Percentiles rank a stretch among this genome's conserved stretches.
These are phyloP conservation scores for Camelus bactrianus DNA, from an alignment of 2,113 vertebrate species.

Conservation along the genomic window DNA sequence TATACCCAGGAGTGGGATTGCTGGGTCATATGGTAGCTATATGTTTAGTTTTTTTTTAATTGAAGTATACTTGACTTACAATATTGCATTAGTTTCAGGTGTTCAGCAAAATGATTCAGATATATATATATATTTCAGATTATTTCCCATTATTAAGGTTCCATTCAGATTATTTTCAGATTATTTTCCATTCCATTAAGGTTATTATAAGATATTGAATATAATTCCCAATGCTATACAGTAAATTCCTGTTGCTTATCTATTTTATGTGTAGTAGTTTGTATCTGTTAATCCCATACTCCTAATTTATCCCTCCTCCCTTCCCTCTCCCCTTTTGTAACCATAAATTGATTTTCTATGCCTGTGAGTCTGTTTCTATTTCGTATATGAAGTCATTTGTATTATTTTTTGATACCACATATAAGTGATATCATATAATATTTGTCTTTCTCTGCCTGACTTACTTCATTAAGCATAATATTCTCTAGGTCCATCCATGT, in stretches of 20 bases:
- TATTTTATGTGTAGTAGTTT: neutral
- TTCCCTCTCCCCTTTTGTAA: neutral
- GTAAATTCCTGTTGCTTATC: neutral
- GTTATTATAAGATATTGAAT: neutral
- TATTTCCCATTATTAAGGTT: neutral
- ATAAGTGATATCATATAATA: neutral
- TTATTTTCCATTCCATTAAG: neutral
- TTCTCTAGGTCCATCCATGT: neutral
- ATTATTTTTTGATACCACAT: neutral
- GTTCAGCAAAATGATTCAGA: neutral
- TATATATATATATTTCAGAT: neutral
- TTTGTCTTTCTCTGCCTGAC: neutral
- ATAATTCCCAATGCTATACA: neutral
- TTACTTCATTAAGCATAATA: neutral
- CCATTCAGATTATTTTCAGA: neutral
- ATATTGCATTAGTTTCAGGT: neutral
- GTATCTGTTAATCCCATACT: neutral
- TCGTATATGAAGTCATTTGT: neutral
- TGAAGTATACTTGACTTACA: neutral
- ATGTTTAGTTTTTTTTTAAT: neutral
- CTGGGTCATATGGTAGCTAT: neutral
- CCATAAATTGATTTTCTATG: neutral
- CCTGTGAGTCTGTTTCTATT: neutral
- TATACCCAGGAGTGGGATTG: too few relatives aligned
- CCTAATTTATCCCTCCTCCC: neutral